Base-by-base conservation (phyloP, 2,797 vertebrate genomes). In the Borostomias antarcticus region DNA sequence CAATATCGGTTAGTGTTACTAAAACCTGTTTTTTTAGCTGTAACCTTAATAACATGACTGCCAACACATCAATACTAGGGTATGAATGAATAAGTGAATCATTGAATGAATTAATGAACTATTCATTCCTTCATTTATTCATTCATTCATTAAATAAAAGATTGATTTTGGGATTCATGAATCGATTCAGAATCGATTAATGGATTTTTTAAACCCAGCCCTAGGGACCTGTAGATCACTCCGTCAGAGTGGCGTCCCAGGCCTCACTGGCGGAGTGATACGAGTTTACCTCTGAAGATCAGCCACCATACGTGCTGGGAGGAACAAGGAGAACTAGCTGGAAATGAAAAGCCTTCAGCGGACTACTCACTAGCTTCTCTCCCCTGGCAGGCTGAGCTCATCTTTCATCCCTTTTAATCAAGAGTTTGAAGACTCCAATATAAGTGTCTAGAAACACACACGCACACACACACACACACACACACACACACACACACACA, bases 211-310 rank as follows among this genome's bases (percentile, higher is more conserved):
- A n/a, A n/a, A n/a, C n/a, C n/a, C n/a, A n/a, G n/a, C n/a, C n/a
- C n/a, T n/a, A n/a, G 82, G 71, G 76, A 67, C 71, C 68, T 81
- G 77, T 68, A 74, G 82, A 87, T 88, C 74, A 85, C 80, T 81
- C 69, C 50, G 75, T 75, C 73, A 84, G 77, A 76, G 65, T 60
- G 73, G 73, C 68, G 0, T 52, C 75, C 66, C 77, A 62, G 62
- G 57, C 63, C 79, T 81, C 72, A 62, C 77, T 81, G 77, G 84
- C 68, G 68, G 64, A 79, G 62, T 76, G 81, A 84, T 84, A 77
- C 77, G 76, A 35, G 66, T 57, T 80, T 58, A 79, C 70, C 81
- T 83, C 78, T 77, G 73, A 88, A 82, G 76, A 72, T 67, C 75
- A n/a, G 79, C 76, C 70, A 73, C 69, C 73, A 73, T 76, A 80